Evolutionary conservation across 92 coral and sea anemone genomes (phyloP), one percentile per base, ranked within the genome.

Genomic region (Epizoanthus fatuus): DNA sequence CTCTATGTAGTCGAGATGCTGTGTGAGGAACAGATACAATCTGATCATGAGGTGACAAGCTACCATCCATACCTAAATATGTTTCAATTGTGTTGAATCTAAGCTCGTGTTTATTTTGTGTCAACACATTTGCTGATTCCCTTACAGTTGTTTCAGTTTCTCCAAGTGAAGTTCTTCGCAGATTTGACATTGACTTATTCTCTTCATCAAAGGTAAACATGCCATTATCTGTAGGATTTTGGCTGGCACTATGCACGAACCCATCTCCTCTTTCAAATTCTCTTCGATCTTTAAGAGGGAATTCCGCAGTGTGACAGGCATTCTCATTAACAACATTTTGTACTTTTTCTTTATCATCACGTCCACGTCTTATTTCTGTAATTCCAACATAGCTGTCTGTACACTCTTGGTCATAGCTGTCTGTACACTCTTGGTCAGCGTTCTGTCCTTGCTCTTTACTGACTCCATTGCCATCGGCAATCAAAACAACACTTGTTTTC

Each of bases 401-500:
- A 19, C 16, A 57, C 44, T 58, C 81, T 12, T 59, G 22, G 55
- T 22, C 51, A 20, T 0, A 22, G 25, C n/a, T n/a, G n/a, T n/a
- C n/a, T n/a, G n/a, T 69, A 19, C 16, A 57, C 44, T 58, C 81
- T 11, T 59, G 22, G 54, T 22, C 49, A 20, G 40, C 4, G 11
- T 77, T 60, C 47, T 77, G 40, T 77, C 29, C 70, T 10, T 60
- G 51, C 45, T 60, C 71, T 39, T 42, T 69, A 44, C 38, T 60
- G 10, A 20, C n/a, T 8, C 4, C 55, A 17, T 44, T 56, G 11
- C 91, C 87, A 52, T 94, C 98, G 0, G 94, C 92, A 56, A 95
- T 95, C 87, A 84, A 74, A 81, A 86, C 98, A 3, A 95, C 96
- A 47, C 90, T 91, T 2, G 96, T 91, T 72, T 86, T 88, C 45